Conservation (phyloP, 2,797 vertebrate genomes). For the Hybognathus amarus region DNA sequence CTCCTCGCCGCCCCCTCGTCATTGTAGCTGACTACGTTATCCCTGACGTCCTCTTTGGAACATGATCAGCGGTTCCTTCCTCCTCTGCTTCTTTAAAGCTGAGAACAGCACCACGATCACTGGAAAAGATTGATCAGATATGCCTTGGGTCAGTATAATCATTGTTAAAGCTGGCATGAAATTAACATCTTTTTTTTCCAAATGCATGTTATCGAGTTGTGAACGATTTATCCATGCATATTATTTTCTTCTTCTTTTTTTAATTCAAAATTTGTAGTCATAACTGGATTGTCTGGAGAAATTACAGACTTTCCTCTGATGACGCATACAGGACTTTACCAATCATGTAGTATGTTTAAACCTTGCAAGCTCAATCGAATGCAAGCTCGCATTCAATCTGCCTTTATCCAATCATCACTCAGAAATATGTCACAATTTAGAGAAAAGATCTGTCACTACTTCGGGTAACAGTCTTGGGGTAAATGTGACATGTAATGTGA, state of each 20-base stretch:
- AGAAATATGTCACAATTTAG: neutral
- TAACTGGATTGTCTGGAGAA: neutral
- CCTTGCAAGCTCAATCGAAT: neutral
- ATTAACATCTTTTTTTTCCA: neutral
- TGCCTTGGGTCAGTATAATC: neutral
- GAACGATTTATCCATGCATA: neutral
- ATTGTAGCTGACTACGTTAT: conserved; percentile 90
- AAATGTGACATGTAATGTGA: neutral
- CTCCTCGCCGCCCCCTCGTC: conserved; percentile 87
- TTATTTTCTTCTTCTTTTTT: neutral
- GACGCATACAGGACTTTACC: neutral
- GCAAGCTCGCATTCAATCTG: neutral
- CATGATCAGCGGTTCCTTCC: conserved; percentile 88
- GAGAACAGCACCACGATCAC: conserved; percentile 84
- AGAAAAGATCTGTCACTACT: neutral
- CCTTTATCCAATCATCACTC: neutral
- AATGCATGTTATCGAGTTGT: neutral
- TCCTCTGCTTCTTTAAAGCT: conserved; percentile 83
- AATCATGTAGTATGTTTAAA: neutral
- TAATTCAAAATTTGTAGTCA: neutral
- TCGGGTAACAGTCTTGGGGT: neutral
- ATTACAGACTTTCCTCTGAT: neutral
- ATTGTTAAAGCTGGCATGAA: neutral
- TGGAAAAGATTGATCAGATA: conserved; percentile 15
- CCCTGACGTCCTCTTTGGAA: conserved; percentile 88